phyloP scores from a whole-genome alignment of 1,140 invertebrate species.

The Drosophila murphyi region DNA sequence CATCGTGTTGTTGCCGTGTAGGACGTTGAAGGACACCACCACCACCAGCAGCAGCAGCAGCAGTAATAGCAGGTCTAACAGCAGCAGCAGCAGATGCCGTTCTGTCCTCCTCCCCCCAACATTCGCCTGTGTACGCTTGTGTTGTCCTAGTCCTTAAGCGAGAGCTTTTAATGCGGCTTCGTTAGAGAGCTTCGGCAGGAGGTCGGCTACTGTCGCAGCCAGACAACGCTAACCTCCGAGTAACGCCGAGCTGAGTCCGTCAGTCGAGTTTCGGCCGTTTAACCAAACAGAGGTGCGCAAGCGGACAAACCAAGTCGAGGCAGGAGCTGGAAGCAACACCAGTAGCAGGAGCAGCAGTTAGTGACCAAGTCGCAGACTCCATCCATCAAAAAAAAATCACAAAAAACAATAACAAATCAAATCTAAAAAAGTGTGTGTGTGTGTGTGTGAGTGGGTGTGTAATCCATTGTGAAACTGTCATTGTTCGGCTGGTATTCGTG shows the following conservation, averaged over 20 bases:
- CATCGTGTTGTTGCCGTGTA: conserved; percentile 65
- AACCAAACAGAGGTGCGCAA: conserved; percentile 74
- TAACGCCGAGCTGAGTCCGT: conserved; percentile 36
- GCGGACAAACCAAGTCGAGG: conserved; percentile 44
- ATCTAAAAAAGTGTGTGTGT: conserved; percentile 15
- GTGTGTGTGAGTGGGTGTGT: not conserved
- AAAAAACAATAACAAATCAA: conserved; percentile 27
- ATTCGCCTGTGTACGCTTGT: conserved; percentile 57
- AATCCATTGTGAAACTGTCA: conserved; percentile 25
- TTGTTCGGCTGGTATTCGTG: conserved; percentile 5
- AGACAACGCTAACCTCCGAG: conserved; percentile 14
- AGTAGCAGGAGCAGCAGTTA: conserved; percentile 31
- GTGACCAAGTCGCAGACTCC: conserved; percentile 21
- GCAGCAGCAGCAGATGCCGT: conserved; percentile 25
- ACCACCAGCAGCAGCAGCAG: conserved; percentile 27
- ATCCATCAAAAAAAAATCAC: conserved; percentile 13
- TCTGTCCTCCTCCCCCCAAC: conserved; percentile 8
- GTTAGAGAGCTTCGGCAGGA: conserved; percentile 10
- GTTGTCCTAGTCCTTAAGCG: conserved; percentile 76
- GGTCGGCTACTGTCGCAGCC: conserved; percentile 7
- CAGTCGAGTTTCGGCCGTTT: conserved; percentile 82
- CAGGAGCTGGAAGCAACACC: conserved; percentile 9
- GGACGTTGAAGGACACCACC: conserved; percentile 80
- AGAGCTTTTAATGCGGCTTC: conserved; percentile 55
- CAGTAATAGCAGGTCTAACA: not conserved